These are phyloP conservation scores for Euplexia lucipara DNA, from an alignment of 2,888 invertebrate species.

Conservation along the genomic window DNA sequence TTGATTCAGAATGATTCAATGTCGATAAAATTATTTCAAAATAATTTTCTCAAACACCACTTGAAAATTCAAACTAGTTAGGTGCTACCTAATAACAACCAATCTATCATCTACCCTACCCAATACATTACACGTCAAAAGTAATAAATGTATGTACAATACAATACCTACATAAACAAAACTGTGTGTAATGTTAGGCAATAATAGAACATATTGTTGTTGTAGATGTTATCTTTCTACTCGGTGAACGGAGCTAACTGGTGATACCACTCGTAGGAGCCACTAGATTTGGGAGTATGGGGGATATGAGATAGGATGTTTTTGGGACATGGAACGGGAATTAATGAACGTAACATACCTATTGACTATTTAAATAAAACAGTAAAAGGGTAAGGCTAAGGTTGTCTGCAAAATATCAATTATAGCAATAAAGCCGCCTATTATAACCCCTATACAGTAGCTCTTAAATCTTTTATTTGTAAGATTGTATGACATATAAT, in stretches of 20 bases:
- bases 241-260: constrained; percentile 80
- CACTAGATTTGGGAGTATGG: constrained; percentile 70
- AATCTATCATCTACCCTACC: constrained; percentile 62
- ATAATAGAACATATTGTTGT: constrained; percentile 83
- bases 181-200: constrained; percentile 66
- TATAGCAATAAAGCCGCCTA: no score
- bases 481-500: no score
- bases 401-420: no score
- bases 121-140: constrained; percentile 71
- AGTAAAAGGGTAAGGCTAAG: no score
- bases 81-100: constrained; percentile 10
- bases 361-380: no score
- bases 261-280: constrained; percentile 76
- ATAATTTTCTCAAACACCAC: background rate
- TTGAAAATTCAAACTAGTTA: constrained; percentile 7
- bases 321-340: constrained; percentile 23
- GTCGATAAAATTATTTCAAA: background rate
- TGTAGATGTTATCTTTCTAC: constrained; percentile 86
- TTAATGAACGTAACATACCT: no score
- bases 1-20: no score
- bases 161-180: constrained; percentile 76
- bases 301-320: constrained; percentile 38
- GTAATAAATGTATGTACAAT: constrained; percentile 76
- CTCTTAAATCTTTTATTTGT: no score
- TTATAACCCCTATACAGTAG: no score